Evolutionary conservation across 2,797 vertebrate species (phyloP), one percentile per base, ranked within the genome.

Genomic region (Hirundo rustica): DNA sequence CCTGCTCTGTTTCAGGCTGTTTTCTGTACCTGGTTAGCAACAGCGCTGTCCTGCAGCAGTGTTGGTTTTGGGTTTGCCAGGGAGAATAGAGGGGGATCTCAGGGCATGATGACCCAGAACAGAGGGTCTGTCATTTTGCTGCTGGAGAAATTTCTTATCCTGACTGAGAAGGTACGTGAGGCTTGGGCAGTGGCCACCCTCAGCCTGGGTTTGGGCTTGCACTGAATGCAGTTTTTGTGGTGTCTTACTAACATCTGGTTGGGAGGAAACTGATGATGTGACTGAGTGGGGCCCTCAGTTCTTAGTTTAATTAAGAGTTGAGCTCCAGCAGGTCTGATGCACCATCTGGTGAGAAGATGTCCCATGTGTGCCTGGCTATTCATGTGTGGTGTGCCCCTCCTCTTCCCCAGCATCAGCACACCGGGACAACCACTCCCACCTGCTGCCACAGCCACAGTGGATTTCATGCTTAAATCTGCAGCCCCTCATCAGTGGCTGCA

Each of bases 321-420:
- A 94, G 70, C 89, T 93, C 45, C 74, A 50, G 48, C 74, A 79
- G 88, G 88, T 92, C 57, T 82, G 83, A 95, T 65, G 57, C 64
- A 90, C 83, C 89, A 94, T 95, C 93, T 96, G 91, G 88, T 65
- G 66, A 64, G 89, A 93, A 88, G 94, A 90, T 96, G 93, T 88
- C 78, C 70, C n/a, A 10, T 86, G 70, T 81, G 48, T 48, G 74
- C 79, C 82, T 85, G 55, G 36, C 51, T 83, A 5, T 45, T 32
- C 45, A 17, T 50, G 68, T 47, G 65, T 36, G 76, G 32, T 3
- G 73, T 48, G 62, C 64, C 61, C 44, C 77, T 93, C 67, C 78
- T 85, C 45, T 79, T 86, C 22, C 36, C 6, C 34, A 61, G 19
- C 2, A 0, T 21, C 82, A 40, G 16, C 1, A 1, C 66, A 44